Evolutionary conservation across 2,113 vertebrate genomes (phyloP), one percentile per base, ranked within the genome.

Genomic region (Gymnocephalus cernua): DNA sequence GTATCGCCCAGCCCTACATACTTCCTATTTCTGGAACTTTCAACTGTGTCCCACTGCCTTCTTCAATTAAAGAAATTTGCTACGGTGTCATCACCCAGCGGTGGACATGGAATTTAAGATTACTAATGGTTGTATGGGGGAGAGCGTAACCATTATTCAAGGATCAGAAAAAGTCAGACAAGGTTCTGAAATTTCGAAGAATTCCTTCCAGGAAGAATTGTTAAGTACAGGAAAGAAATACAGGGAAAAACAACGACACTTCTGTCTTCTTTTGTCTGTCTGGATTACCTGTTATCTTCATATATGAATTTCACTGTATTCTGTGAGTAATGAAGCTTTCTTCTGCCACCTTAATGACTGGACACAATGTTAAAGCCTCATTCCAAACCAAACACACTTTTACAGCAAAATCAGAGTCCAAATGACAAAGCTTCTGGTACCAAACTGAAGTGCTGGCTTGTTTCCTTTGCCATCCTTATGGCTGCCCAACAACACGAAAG

Each of bases 351-450:
- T 66, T 61, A 70, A 77, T 67, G 32, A 62, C 56, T 66, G 74
- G 45, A 84, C 78, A 44, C 41, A 51, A 57, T 82, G 59, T 67
- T 16, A 63, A 29, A 57, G 78, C 25, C 14, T 76, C 45, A 4
- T 38, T 81, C 71, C 83, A 88, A 84, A 82, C 25, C 69, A 68
- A 75, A 77, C 70, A 74, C 58, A 62, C 44, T 45, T 50, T 67
- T 19, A 29, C 57, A 61, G n/a, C 70, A 72, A 25, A 61, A 67
- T 21, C 35, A 44, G 56, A 77, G 57, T 81, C 83, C 82, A 88
- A 88, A 81, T 47, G 13, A 69, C 70, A 82, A 79, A 86, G 71
- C 86, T 79, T 45, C 67, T 83, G 74, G 44, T 74, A 64, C 62
- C 67, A 61, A 74, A 51, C 63, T 38, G 53, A 65, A 62, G 58